These are phyloP conservation scores for Dasypogon diadema DNA, from an alignment of 2,888 invertebrate species.

Conservation along the genomic window DNA sequence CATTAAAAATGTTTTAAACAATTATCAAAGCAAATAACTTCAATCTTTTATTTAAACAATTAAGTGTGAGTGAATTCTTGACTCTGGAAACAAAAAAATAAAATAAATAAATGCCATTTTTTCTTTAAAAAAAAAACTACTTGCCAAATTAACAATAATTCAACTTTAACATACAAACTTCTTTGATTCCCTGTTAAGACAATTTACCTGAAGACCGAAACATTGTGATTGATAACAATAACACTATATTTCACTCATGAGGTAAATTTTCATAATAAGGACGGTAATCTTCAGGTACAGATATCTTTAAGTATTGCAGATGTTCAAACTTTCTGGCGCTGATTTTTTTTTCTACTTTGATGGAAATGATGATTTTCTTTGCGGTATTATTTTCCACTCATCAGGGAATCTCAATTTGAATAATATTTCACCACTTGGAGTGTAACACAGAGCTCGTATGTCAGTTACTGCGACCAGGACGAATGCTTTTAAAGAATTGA, in stretches of 20 bases:
- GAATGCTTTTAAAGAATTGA: constrained; percentile 54
- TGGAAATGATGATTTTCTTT: constrained; percentile 47
- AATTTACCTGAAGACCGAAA: neutral
- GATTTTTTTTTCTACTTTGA: constrained; percentile 39
- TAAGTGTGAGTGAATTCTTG: neutral
- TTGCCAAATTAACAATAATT: too few species aligned
- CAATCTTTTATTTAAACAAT: neutral
- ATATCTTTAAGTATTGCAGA: constrained; percentile 52
- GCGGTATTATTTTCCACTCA: constrained; percentile 40
- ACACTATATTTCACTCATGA: constrained; percentile 21
- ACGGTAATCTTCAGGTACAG: constrained; percentile 54
- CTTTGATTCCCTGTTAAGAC: neutral
- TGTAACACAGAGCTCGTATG: constrained; percentile 53
- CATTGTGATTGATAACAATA: neutral
- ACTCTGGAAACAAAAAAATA: neutral
- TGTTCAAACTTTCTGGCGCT: constrained; percentile 54
- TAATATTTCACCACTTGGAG: constrained; percentile 47
- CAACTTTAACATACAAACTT: neutral
- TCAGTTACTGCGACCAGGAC: constrained; percentile 53
- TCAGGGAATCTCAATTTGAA: constrained; percentile 48
- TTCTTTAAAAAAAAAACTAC: too few species aligned
- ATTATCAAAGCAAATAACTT: neutral
- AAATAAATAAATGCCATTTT: too few species aligned
- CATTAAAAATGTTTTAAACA: constrained; percentile 5
- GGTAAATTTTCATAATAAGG: constrained; percentile 52